Percentiles rank a stretch among this genome's conserved stretches.
Evolutionary conservation across 2,797 vertebrate genomes (phyloP).

Genomic region (Hydrophis major): DNA sequence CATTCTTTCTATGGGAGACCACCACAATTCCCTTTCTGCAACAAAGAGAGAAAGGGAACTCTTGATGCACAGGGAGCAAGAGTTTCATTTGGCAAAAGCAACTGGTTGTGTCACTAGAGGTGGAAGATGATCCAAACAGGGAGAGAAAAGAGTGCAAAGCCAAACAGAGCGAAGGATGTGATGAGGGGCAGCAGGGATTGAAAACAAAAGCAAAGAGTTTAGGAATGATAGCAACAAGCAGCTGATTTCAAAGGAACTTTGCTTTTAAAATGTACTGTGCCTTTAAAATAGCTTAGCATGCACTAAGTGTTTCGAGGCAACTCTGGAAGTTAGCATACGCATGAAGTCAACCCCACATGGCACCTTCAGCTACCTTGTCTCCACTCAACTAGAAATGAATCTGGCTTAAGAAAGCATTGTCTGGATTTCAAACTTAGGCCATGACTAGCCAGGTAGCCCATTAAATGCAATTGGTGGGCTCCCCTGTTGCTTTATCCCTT

Average conservation of each 20-base stretch:
- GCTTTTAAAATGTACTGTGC: background rate
- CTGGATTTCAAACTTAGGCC: background rate
- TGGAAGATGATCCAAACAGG: background rate
- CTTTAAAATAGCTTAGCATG: background rate
- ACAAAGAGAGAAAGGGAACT: background rate
- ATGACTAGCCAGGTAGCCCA: background rate
- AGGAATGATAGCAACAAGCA: background rate
- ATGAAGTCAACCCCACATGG: background rate
- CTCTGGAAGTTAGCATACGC: background rate
- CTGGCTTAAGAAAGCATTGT: background rate
- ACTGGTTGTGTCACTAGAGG: background rate
- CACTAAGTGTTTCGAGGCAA: background rate
- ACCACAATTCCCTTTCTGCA: background rate
- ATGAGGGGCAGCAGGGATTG: background rate
- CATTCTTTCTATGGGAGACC: no score
- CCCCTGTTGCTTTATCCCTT: background rate
- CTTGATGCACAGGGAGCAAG: background rate
- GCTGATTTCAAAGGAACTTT: background rate
- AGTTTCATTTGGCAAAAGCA: background rate
- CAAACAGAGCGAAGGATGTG: background rate
- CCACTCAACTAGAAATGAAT: background rate
- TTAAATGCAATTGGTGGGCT: background rate
- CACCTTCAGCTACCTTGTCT: background rate
- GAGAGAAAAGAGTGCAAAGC: background rate
- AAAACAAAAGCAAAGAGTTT: background rate